Evolutionary conservation across 2,888 invertebrate species (phyloP), one percentile per base, ranked within the genome.

Genomic region (Megaustenia siamemsis): DNA sequence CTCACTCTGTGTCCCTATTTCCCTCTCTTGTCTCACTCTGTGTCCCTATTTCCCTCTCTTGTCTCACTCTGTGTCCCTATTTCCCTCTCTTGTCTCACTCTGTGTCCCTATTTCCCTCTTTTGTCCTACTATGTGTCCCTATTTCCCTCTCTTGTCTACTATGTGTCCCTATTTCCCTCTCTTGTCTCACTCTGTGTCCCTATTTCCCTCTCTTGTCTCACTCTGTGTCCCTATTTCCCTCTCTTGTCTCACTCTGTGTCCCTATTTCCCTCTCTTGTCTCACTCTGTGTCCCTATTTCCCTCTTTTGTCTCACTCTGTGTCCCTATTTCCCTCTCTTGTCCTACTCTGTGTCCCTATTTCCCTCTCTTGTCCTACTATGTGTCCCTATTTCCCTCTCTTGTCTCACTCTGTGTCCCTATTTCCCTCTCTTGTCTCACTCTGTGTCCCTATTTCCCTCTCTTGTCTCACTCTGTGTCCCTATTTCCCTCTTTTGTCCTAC

Each of bases 341-440:
- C n/a, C n/a, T n/a, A n/a, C n/a, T n/a, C n/a, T n/a, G n/a, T n/a
- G n/a, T n/a, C n/a, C n/a, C n/a, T n/a, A n/a, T n/a, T n/a, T n/a
- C n/a, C n/a, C n/a, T n/a, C n/a, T n/a, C n/a, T n/a, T n/a, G n/a
- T n/a, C n/a, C n/a, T n/a, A n/a, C n/a, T n/a, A n/a, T n/a, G n/a
- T n/a, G n/a, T n/a, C 56, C 43, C 35, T 32, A 40, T 56, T 60
- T 28, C 43, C 45, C 40, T n/a, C 43, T 53, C 56, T 38, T 60
- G 43, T 82, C 71, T 82, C 73, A 56, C 53, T 82, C 82, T 73
- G 32, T 73, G 56, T 73, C 56, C 73, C 56, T 73, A 32, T 82
- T 53, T 81, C 69, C 66, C 53, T 18, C 18, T 49, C 49, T 18
- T 18, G 18, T 53, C 53, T 53, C 53, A 18, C 53, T 49, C 10